Conservation (phyloP, 2,888 invertebrate species). For the Parapristionchus giblindavisi region DNA sequence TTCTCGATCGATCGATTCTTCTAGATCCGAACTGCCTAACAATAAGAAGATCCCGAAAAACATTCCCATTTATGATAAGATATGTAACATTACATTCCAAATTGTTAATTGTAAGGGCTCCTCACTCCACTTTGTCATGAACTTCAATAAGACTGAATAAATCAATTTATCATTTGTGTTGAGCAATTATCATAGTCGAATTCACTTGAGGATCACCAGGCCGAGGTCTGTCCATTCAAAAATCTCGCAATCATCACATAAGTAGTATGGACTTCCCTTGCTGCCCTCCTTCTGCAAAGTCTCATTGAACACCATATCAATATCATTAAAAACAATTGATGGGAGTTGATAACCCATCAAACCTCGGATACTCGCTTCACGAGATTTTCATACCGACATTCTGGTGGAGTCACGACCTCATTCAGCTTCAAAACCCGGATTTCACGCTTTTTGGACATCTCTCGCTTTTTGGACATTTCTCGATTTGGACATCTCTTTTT, state of each 20-base stretch:
- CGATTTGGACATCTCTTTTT: no score
- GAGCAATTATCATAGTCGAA: no score
- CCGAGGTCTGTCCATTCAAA: background rate
- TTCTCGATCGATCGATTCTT: background rate
- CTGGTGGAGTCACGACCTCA: no score
- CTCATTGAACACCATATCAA: background rate
- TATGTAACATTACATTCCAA: background rate
- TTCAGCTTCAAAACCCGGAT: no score
- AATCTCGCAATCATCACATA: background rate
- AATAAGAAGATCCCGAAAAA: background rate
- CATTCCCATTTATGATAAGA: background rate
- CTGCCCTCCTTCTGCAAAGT: background rate
- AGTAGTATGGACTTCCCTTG: background rate
- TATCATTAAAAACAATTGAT: background rate
- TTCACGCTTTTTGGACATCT: no score
- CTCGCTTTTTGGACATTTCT: no score
- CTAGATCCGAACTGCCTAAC: background rate
- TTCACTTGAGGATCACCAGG: no score
- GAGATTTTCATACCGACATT: no score
- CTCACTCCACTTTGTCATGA: background rate
- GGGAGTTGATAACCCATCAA: no score
- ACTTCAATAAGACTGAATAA: slow-evolving; percentile 7
- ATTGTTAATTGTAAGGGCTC: slow-evolving; percentile 9
- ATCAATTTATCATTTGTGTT: no score
- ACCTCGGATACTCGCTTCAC: no score